A percentile compares a stretch with the other conserved stretches of the same genome.
These are phyloP conservation scores for Tragelaphus eurycerus DNA, from an alignment of 2,797 vertebrate genomes.

Conservation along the genomic window DNA sequence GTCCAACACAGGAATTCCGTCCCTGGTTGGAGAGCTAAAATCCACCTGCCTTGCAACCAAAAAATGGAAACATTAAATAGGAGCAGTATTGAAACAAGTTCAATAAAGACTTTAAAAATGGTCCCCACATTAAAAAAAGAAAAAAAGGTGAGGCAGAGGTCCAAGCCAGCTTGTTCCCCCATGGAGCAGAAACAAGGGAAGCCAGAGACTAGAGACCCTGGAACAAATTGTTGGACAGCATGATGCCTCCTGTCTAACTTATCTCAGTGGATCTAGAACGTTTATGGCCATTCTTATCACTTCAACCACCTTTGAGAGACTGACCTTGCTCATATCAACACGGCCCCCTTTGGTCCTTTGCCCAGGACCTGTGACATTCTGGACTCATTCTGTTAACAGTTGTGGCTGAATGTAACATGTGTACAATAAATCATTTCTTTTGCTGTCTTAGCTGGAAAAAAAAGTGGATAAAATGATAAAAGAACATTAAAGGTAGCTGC, in stretches of 20 bases:
- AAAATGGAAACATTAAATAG: not conserved
- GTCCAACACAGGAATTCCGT: not conserved
- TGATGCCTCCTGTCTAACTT: not conserved
- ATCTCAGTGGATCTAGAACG: not conserved
- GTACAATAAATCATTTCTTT: not conserved
- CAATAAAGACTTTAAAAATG: not conserved
- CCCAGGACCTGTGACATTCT: not conserved
- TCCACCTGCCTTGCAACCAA: not conserved
- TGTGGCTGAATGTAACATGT: not conserved
- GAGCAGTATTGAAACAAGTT: not conserved
- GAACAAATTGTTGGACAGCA: not conserved
- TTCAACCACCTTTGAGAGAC: not conserved
- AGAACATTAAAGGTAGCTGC: accelerated
- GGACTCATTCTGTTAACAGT: not conserved
- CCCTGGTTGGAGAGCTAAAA: not conserved
- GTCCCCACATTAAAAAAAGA: not conserved
- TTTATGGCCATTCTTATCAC: not conserved
- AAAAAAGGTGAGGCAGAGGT: not conserved
- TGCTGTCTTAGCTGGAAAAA: not conserved
- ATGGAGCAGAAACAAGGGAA: not conserved
- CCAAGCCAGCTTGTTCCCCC: not conserved
- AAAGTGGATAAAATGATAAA: too few species aligned
- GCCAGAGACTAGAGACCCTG: not conserved
- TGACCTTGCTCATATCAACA: not conserved
- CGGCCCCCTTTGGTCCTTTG: not conserved